Percentiles rank a stretch among this genome's conserved stretches.
Evolutionary conservation across 2,113 vertebrate genomes (phyloP).

Genomic region (Psittacus erithacus): DNA sequence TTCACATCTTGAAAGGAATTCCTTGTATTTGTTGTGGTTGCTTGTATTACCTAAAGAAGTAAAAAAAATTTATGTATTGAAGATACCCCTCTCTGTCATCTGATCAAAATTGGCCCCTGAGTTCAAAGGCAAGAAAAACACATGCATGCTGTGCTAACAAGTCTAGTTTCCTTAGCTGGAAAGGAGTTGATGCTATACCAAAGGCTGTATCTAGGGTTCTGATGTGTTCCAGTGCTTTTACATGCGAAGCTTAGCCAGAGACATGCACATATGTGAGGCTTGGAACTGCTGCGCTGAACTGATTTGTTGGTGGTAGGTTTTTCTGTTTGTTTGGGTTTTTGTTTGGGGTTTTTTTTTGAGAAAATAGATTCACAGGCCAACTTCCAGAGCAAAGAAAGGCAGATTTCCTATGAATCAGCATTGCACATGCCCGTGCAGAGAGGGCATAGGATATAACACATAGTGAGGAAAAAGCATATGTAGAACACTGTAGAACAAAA

Average conservation of each 20-base stretch:
- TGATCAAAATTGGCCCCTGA: background rate
- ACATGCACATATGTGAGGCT: background rate
- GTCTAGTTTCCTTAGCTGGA: background rate
- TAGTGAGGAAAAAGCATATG: background rate
- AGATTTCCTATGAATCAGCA: background rate
- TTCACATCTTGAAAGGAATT: background rate
- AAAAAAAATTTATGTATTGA: background rate
- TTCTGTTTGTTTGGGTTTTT: background rate
- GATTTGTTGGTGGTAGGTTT: background rate
- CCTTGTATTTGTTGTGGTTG: background rate
- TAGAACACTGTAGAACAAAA: background rate
- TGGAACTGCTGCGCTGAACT: background rate
- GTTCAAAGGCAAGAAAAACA: background rate
- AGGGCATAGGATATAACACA: background rate
- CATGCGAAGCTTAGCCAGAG: background rate
- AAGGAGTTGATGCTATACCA: background rate
- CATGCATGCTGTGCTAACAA: background rate
- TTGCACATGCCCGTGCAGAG: fast-evolving
- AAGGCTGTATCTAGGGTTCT: background rate
- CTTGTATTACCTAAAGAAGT: background rate
- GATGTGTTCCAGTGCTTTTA: background rate
- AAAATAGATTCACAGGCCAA: background rate
- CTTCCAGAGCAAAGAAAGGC: background rate
- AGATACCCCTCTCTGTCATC: background rate
- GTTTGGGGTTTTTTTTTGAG: background rate